Percentiles rank a stretch among this genome's conserved stretches.
These are phyloP conservation scores for Colistium nudipinnis DNA, from an alignment of 2,113 vertebrate genomes.

Conservation along the genomic window DNA sequence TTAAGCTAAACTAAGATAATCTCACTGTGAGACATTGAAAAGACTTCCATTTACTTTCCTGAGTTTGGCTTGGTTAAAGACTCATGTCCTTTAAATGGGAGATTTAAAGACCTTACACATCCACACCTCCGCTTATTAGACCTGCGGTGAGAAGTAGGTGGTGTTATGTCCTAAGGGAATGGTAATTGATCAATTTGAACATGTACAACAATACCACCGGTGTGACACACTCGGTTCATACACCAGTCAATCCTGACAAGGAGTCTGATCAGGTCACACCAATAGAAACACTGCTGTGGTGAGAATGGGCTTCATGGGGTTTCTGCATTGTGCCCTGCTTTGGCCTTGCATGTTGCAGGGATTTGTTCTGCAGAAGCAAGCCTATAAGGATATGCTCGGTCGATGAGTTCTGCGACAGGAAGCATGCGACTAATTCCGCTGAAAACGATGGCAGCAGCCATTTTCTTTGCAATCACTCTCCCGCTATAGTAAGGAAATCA, in stretches of 20 bases:
- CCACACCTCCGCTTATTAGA: background rate
- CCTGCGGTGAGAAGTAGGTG: background rate
- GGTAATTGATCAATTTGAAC: background rate
- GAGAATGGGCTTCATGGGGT: too few relatives aligned
- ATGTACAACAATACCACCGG: background rate
- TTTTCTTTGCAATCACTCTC: background rate
- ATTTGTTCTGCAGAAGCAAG: background rate
- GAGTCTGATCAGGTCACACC: too few relatives aligned
- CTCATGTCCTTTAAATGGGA: too few relatives aligned
- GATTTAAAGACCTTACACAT: background rate
- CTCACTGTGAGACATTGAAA: slow-evolving; percentile 34
- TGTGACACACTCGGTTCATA: too few relatives aligned
- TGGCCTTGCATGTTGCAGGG: background rate
- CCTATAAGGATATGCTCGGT: too few relatives aligned
- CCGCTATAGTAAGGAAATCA: slow-evolving; percentile 2
- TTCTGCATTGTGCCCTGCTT: too few relatives aligned
- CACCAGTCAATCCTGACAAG: too few relatives aligned
- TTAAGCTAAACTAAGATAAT: slow-evolving; percentile 58
- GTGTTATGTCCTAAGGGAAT: background rate
- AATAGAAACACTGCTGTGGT: too few relatives aligned
- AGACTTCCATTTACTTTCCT: slow-evolving; percentile 16
- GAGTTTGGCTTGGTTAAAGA: too few relatives aligned
- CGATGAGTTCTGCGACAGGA: too few relatives aligned
- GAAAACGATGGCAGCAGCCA: background rate
- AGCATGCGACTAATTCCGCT: background rate